Conservation (phyloP, 2,888 invertebrate species). For the Heliconius sara region DNA sequence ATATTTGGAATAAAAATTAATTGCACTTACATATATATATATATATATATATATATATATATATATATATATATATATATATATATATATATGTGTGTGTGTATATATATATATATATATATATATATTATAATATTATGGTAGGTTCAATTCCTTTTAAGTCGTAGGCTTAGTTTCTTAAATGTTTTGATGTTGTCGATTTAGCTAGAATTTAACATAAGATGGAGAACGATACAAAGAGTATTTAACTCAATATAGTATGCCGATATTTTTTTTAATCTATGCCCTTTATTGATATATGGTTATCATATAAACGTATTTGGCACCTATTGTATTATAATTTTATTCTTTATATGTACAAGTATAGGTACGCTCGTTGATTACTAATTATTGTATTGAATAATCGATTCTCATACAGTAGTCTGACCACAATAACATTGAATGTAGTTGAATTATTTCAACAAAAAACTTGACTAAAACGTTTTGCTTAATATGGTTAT, state of each 20-base stretch:
- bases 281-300: neutral
- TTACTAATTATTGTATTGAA: slow-evolving; percentile 23
- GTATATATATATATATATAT: too few relatives aligned
- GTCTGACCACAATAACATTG: neutral
- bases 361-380: neutral
- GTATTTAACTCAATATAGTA: neutral
- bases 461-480: neutral
- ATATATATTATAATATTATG: too few relatives aligned
- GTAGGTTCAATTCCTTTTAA: neutral
- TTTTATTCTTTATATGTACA: slow-evolving; percentile 22
- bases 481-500: neutral
- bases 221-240: too few relatives aligned
- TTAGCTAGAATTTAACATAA: too few relatives aligned
- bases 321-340: slow-evolving; percentile 34
- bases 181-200: neutral
- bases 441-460: neutral
- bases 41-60: too few relatives aligned
- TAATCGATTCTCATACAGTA: slow-evolving; percentile 11
- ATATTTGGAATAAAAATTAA: too few relatives aligned
- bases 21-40: too few relatives aligned
- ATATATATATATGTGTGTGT: too few relatives aligned
- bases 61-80: too few relatives aligned
- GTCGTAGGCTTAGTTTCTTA: neutral
- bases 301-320: too few relatives aligned
- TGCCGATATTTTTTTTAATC: neutral